phyloP scores from a whole-genome alignment of 2,888 invertebrate genomes.

The Diarsia brunnea region DNA sequence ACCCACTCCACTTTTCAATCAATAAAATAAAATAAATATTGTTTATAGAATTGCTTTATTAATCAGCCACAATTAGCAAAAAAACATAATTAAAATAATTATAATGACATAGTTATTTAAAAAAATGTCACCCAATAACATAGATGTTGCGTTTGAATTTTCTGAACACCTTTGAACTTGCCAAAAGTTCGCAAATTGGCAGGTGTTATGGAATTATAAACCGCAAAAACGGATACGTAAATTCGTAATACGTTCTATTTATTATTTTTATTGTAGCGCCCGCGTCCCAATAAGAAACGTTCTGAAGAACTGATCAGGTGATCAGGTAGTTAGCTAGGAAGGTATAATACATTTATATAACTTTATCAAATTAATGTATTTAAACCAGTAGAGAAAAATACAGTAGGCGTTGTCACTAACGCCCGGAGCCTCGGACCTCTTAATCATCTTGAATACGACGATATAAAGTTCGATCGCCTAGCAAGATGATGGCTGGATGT shows the following conservation, averaged over 20 bases:
- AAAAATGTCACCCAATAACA: background rate
- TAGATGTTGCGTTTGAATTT: background rate
- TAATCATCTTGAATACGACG: slow-evolving; percentile 30
- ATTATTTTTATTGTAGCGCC: background rate
- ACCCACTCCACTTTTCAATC: background rate
- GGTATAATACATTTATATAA: too few species aligned
- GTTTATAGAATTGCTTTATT: slow-evolving; percentile 1
- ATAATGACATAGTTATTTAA: background rate
- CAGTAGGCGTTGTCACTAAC: slow-evolving; percentile 17
- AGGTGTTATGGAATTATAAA: background rate
- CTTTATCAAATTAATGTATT: background rate
- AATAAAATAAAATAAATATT: slow-evolving; percentile 5
- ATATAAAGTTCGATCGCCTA: background rate
- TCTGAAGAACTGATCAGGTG: background rate
- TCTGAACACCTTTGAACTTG: slow-evolving; percentile 20
- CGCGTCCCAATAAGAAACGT: background rate
- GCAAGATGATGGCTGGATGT: slow-evolving; percentile 18
- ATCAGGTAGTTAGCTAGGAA: background rate
- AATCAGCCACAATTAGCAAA: background rate
- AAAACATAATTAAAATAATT: background rate
- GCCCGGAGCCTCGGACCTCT: background rate
- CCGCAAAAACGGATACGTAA: background rate
- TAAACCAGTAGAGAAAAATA: slow-evolving; percentile 14
- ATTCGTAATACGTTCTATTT: background rate
- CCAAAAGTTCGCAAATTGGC: slow-evolving; percentile 7